Conservation (phyloP, 1,140 invertebrate genomes). For the Matsumurasca onukii region DNA sequence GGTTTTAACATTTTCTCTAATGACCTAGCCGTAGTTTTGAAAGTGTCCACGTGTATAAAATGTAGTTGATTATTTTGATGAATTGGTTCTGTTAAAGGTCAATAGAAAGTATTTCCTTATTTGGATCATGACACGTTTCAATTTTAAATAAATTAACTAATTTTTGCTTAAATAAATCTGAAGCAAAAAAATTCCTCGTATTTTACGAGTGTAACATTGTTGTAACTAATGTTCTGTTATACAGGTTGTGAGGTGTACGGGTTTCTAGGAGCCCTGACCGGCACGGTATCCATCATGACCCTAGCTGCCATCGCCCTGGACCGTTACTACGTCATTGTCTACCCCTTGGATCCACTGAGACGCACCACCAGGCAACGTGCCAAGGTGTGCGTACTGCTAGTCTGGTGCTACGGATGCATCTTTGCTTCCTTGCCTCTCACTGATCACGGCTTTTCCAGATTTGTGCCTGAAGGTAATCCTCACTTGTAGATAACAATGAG, state of each 20-base stretch:
- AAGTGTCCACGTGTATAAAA: too few relatives aligned
- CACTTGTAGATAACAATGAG: too few relatives aligned
- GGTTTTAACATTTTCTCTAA: too few relatives aligned
- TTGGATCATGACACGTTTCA: too few relatives aligned
- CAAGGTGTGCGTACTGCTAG: conserved; percentile 59
- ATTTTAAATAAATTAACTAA: too few relatives aligned
- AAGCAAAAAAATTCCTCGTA: too few relatives aligned
- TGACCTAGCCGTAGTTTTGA: too few relatives aligned
- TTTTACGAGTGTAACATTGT: too few relatives aligned
- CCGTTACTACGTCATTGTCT: conserved; percentile 69
- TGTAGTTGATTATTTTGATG: too few relatives aligned
- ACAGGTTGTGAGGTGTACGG: conserved; percentile 69
- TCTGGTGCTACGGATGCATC: conserved; percentile 70
- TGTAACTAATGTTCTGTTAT: conserved; percentile 38
- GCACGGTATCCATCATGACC: conserved; percentile 68
- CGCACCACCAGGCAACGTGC: conserved; percentile 60
- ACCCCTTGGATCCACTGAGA: conserved; percentile 62
- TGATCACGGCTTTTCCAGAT: conserved; percentile 65
- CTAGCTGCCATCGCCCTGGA: conserved; percentile 69
- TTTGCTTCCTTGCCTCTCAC: conserved; percentile 68
- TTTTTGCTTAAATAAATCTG: too few relatives aligned
- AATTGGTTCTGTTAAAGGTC: too few relatives aligned
- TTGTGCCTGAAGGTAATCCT: conserved; percentile 77
- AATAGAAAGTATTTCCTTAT: too few relatives aligned
- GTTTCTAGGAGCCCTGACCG: conserved; percentile 68